Conservation (phyloP, 1,140 invertebrate species). For the Nylanderia fulva region DNA sequence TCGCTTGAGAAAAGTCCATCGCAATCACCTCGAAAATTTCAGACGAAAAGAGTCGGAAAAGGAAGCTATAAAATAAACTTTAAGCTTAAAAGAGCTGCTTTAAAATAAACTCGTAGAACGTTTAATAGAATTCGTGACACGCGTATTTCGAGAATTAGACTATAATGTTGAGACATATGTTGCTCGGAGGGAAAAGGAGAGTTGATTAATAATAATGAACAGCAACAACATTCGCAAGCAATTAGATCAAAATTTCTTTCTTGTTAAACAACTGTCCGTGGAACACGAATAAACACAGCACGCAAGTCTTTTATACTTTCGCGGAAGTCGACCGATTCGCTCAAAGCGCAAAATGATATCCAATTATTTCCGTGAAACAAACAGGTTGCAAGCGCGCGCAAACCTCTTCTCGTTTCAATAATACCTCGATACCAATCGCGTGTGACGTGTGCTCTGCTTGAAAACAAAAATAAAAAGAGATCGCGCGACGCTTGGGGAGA, state of each 20-base stretch:
- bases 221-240: not conserved
- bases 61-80: not conserved
- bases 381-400: not conserved
- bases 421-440: constrained; percentile 6
- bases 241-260: not conserved
- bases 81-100: too few species aligned
- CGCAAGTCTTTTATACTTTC: not conserved
- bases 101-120: not conserved
- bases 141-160: not conserved
- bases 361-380: constrained; percentile 18
- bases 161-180: not conserved
- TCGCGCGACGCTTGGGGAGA: constrained; percentile 25
- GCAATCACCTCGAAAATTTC: not conserved
- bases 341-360: not conserved
- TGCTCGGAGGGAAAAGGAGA: not conserved
- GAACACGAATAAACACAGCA: not conserved
- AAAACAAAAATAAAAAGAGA: not conserved
- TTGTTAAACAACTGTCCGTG: not conserved
- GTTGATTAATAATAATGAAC: constrained; percentile 2
- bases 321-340: not conserved
- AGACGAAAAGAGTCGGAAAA: not conserved
- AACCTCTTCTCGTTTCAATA: constrained; percentile 7
- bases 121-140: not conserved
- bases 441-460: not conserved
- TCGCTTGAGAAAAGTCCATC: not conserved